Evolutionary conservation across 2,888 invertebrate genomes (phyloP), one percentile per base, ranked within the genome.

Genomic region (Rhaphigaster nebulosa): DNA sequence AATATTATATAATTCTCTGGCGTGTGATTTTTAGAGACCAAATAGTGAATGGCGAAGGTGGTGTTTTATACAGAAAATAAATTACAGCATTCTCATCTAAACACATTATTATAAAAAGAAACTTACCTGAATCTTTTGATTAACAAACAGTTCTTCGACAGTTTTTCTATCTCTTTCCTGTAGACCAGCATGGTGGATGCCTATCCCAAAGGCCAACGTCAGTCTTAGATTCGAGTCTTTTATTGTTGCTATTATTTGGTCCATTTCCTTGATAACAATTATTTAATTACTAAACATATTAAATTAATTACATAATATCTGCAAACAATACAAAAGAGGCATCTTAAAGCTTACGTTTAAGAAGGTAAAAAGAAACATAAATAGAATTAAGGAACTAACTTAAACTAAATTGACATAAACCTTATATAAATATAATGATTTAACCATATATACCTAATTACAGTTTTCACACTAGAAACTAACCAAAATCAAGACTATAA

Each of bases 171-270:
- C 99, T 91, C 96, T 95, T 92, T 99, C 99, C 92, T 98, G 97
- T 90, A 99, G 94, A 90, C 99, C 99, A 38, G 99, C 99, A 94
- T 99, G 99, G 94, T 99, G 99, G 93, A 99, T 96, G 2, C 99
- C 99, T 92, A 99, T 99, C 4, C 99, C 99, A 94, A 99, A 99
- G 0, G 98, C 97, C 41, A 99, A 94, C 0, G 98, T 98, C 92
- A 99, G 95, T 93, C 98, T 98, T 88, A 99, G 95, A 94, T 99
- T 99, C 10, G 96, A 95, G 93, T 99, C 99, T 92, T 96, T 96
- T 87, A 97, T 95, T 52, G 94, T 93, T 34, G 95, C 94, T 1
- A 97, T 94, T 12, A 97, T 95, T 92, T 95, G 96, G 92, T 98
- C 97, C 96, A 99, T 97, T 94, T 98, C 97, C 0, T 93, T 88